Conservation (phyloP, 2,888 invertebrate species). For the Phaonia tiefii region DNA sequence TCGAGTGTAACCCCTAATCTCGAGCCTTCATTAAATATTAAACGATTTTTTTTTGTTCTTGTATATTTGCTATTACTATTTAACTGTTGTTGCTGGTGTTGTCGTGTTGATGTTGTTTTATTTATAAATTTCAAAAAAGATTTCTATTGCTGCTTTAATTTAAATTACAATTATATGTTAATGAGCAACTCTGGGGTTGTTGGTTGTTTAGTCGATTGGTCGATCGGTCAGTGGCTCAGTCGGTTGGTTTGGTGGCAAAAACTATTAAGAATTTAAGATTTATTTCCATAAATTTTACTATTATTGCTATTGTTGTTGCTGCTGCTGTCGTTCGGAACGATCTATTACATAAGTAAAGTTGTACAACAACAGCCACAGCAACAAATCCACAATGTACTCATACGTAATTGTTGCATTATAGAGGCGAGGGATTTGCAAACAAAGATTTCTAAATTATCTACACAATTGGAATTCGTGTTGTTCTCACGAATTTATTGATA, state of each 20-base stretch:
- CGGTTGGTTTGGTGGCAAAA: slow-evolving; percentile 37
- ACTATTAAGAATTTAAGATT: slow-evolving; percentile 39
- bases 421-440: neutral
- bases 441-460: neutral
- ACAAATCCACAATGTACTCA: neutral
- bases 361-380: neutral
- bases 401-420: slow-evolving; percentile 11
- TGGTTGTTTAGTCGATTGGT: neutral
- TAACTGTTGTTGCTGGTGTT: slow-evolving; percentile 30
- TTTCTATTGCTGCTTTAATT: slow-evolving; percentile 55
- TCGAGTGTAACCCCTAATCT: neutral
- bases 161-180: slow-evolving; percentile 66
- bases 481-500: slow-evolving; percentile 38
- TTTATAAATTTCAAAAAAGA: slow-evolving; percentile 22
- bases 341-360: slow-evolving; percentile 25
- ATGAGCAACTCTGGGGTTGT: no score
- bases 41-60: slow-evolving; percentile 1
- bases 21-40: slow-evolving; percentile 35
- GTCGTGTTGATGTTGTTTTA: slow-evolving; percentile 7
- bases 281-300: slow-evolving; percentile 39
- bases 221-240: neutral
- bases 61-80: neutral
- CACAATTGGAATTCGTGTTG: neutral
- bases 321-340: no score
- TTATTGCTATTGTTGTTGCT: no score